Base-by-base conservation (phyloP, 2,888 invertebrate species). In the Eledone cirrhosa region DNA sequence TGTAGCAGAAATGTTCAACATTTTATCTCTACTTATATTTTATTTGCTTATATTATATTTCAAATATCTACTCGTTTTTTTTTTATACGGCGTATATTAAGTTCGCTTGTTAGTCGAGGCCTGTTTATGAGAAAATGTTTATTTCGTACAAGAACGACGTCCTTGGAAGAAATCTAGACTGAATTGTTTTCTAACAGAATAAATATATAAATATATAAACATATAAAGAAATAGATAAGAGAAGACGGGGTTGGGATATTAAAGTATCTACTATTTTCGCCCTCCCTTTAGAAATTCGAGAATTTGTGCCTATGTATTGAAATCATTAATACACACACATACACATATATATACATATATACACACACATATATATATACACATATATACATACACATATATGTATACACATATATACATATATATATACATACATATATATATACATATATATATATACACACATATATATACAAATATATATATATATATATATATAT, bases 401-500 rank as follows among this genome's bases (percentile, higher is more conserved):
- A 19, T 53, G 53, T 53, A 53, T 53, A 53, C 22, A 53, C 22
- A 53, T 53, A 53, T 53, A 53, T 53, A 53, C 22, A 53, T 53
- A 53, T 53, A 53, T 53, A 53, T 53, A 53, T 53, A 53, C 22
- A 53, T 53, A 53, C 22, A 53, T 53, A 53, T 53, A 53, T 53
- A 53, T 53, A 53, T 53, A 53, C 22, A 53, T 53, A 53, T 53
- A 53, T 53, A 53, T 53, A 53, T 53, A 53, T 53, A 53, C 22
- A 53, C 22, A 53, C 22, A 53, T 53, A 53, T 53, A 53, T 53
- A n/a, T n/a, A n/a, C n/a, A n/a, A n/a, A n/a, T 53, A 53, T 53
- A 53, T 53, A 53, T 53, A 53, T 53, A 53, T 53, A 53, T 53
- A n/a, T n/a, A n/a, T 53, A 53, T 53, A 53, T 53, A 53, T 53